These are phyloP conservation scores for Pammene aurita DNA, from an alignment of 2,888 invertebrate genomes.

Conservation along the genomic window DNA sequence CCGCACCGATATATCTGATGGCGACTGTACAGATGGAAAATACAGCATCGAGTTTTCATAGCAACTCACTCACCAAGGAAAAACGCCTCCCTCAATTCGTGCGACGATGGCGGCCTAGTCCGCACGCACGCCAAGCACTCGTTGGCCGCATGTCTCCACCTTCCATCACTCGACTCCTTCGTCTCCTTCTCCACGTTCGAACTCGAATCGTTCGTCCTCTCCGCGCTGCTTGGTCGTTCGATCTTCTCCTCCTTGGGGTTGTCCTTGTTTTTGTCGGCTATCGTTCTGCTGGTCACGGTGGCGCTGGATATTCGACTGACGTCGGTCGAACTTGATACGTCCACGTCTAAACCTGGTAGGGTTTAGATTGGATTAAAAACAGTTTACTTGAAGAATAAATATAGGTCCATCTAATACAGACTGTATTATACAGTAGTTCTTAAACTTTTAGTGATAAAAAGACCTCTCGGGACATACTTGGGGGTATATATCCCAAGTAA, in stretches of 20 bases:
- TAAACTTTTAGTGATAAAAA: no score
- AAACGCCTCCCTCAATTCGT: slow-evolving; percentile 77
- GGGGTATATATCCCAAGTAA: no score
- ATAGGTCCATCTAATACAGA: no score
- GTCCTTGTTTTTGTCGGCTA: slow-evolving; percentile 22
- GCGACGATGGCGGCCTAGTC: slow-evolving; percentile 70
- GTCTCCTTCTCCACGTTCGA: slow-evolving; percentile 2
- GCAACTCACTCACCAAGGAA: slow-evolving; percentile 67
- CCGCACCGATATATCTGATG: no score
- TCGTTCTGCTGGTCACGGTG: slow-evolving; percentile 26
- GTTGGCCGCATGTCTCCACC: slow-evolving; percentile 65
- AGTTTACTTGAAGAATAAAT: no score
- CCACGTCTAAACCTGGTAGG: slow-evolving; percentile 23
- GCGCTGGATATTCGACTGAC: slow-evolving; percentile 32
- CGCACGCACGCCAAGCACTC: slow-evolving; percentile 74
- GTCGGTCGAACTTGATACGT: slow-evolving; percentile 35
- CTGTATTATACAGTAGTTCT: no score
- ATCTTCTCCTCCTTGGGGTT: slow-evolving; percentile 18
- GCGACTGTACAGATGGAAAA: no score
- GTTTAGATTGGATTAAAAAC: not conserved
- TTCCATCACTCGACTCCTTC: slow-evolving; percentile 25
- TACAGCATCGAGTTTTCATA: no score
- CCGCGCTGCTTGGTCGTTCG: slow-evolving; percentile 21
- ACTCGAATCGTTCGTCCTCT: slow-evolving; percentile 1
- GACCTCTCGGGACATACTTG: no score